phyloP scores from a whole-genome alignment of 2,797 vertebrate species.

The Odontamblyopus rebecca region DNA sequence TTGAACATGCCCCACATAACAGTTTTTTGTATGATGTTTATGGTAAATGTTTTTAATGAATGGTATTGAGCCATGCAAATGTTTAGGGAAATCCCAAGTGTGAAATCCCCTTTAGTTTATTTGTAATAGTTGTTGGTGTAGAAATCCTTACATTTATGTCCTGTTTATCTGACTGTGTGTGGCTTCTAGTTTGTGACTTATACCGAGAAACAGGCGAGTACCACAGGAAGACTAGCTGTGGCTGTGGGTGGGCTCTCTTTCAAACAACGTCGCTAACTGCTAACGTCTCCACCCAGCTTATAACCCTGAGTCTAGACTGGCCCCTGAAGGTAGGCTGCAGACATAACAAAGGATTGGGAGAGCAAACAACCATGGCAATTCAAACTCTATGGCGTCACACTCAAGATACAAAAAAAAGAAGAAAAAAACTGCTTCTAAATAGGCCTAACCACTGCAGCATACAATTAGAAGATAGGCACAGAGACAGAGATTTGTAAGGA shows the following conservation, averaged over 20 bases:
- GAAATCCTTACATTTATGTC: slow-evolving; percentile 44
- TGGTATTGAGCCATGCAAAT: slow-evolving; percentile 37
- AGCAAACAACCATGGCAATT: slow-evolving; percentile 56
- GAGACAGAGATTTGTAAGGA: slow-evolving; percentile 52
- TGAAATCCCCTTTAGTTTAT: slow-evolving; percentile 49
- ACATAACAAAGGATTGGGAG: slow-evolving; percentile 69
- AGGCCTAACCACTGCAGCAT: slow-evolving; percentile 53
- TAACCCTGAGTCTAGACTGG: slow-evolving; percentile 67
- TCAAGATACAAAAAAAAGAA: slow-evolving; percentile 30
- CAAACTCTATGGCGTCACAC: slow-evolving; percentile 40
- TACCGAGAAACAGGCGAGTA: slow-evolving; percentile 54
- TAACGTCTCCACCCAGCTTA: slow-evolving; percentile 71
- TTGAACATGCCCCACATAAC: background rate
- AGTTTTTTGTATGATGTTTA: background rate
- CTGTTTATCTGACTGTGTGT: slow-evolving; percentile 37
- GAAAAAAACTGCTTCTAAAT: slow-evolving; percentile 52
- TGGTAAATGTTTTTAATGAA: slow-evolving; percentile 16
- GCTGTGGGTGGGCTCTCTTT: slow-evolving; percentile 70
- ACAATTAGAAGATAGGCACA: slow-evolving; percentile 65
- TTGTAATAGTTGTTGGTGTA: slow-evolving; percentile 35
- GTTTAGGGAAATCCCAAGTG: slow-evolving; percentile 54
- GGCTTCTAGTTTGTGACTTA: slow-evolving; percentile 64
- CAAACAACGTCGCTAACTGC: slow-evolving; percentile 69
- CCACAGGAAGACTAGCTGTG: slow-evolving; percentile 72
- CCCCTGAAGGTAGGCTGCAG: slow-evolving; percentile 52